phyloP scores from a whole-genome alignment of 2,113 vertebrate species.

The Tetraodon nigroviridis region DNA sequence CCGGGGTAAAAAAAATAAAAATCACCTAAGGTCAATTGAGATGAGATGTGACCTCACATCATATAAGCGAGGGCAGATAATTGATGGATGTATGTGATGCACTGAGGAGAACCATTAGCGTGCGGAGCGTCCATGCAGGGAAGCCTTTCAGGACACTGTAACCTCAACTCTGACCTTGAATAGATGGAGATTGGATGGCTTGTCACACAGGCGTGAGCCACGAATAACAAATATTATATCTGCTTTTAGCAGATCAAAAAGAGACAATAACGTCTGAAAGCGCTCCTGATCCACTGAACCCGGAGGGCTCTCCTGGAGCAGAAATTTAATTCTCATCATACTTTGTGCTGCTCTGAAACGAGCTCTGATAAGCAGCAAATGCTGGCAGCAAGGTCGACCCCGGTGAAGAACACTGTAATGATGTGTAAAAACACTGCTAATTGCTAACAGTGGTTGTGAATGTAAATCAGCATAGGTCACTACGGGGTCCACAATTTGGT shows the following conservation, averaged over 20 bases:
- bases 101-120: too few species aligned
- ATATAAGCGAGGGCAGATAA: too few species aligned
- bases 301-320: background rate
- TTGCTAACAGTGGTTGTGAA: background rate
- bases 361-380: constrained; percentile 32
- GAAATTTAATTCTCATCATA: constrained; percentile 6
- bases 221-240: constrained; percentile 8
- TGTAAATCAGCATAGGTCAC: background rate
- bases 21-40: too few species aligned
- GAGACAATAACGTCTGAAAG: constrained; percentile 3
- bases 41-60: too few species aligned
- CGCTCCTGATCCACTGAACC: constrained; percentile 2
- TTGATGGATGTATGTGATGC: too few species aligned
- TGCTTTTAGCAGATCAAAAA: constrained; percentile 8
- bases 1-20: too few species aligned
- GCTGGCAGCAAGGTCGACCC: constrained; percentile 27
- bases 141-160: too few species aligned
- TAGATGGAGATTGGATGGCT: background rate
- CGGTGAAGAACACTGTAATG: constrained; percentile 25
- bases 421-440: constrained; percentile 21
- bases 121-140: too few species aligned
- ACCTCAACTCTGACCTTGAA: background rate
- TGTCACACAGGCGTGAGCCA: background rate
- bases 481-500: background rate
- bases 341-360: constrained; percentile 6